Conservation (phyloP, 2,888 invertebrate genomes). For the Heteromurus nitidus region DNA sequence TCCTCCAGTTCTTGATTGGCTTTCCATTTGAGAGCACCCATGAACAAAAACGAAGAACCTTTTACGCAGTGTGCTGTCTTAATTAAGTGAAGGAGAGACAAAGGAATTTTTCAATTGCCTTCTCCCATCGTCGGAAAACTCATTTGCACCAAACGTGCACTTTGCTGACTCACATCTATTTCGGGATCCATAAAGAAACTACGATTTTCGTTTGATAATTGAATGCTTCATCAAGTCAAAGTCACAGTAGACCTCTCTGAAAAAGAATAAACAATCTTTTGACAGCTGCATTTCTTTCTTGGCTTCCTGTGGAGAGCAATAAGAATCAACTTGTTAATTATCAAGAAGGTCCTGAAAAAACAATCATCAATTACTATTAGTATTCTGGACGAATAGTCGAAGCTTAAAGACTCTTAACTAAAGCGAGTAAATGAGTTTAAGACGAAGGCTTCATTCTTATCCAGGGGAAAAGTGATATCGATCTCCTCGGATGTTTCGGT, state of each 20-base stretch:
- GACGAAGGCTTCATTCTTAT: background rate
- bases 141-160: constrained; percentile 2
- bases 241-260: too few relatives aligned
- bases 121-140: constrained; percentile 15
- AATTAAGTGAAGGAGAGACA: constrained; percentile 9
- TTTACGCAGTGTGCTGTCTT: too few relatives aligned
- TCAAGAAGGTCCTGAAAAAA: constrained; percentile 54
- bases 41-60: too few relatives aligned
- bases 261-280: constrained; percentile 33
- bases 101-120: constrained; percentile 60
- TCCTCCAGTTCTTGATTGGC: too few relatives aligned
- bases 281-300: constrained; percentile 43
- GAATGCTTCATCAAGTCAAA: too few relatives aligned
- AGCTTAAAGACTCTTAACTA: constrained; percentile 39
- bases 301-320: constrained; percentile 45
- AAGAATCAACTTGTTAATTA: constrained; percentile 59
- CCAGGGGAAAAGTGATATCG: constrained; percentile 52
- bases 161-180: constrained; percentile 49
- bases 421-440: constrained; percentile 1
- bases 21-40: too few relatives aligned
- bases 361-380: constrained; percentile 62
- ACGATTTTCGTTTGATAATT: constrained; percentile 36
- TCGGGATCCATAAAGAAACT: constrained; percentile 35
- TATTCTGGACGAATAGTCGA: constrained; percentile 36
- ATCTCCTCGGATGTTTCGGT: too few relatives aligned